phyloP scores from a whole-genome alignment of 2,797 vertebrate genomes.

The Ambastaia sidthimunki region DNA sequence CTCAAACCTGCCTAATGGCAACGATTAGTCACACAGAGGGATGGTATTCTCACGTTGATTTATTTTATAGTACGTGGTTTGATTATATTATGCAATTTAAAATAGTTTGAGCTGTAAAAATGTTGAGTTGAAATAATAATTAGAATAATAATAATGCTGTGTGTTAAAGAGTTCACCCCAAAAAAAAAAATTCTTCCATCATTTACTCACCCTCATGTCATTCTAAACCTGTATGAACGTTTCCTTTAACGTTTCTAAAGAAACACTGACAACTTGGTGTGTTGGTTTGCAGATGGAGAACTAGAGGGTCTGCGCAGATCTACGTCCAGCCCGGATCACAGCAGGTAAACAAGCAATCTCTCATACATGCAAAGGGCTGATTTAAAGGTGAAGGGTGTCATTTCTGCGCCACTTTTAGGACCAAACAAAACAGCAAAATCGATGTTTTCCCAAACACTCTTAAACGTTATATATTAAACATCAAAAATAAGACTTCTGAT shows the following conservation, averaged over 20 bases:
- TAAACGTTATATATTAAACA: too few species aligned
- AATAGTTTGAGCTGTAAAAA: neutral
- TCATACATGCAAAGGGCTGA: neutral
- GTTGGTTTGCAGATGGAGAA: slow-evolving; percentile 69
- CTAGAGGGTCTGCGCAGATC: slow-evolving; percentile 75
- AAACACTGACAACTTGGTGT: slow-evolving; percentile 10
- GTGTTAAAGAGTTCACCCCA: too few species aligned
- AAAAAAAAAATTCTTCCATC: too few species aligned
- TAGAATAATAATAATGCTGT: too few species aligned
- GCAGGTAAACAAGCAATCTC: slow-evolving; percentile 69
- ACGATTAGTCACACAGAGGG: slow-evolving; percentile 59
- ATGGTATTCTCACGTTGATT: neutral
- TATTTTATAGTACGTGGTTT: slow-evolving; percentile 6
- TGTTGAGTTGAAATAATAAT: too few species aligned
- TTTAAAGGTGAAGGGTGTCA: neutral
- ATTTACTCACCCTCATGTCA: too few species aligned
- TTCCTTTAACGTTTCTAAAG: too few species aligned
- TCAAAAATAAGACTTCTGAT: too few species aligned
- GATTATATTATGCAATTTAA: neutral
- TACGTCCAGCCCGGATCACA: slow-evolving; percentile 78
- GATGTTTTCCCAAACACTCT: too few species aligned
- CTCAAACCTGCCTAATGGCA: slow-evolving; percentile 58
- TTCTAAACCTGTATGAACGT: too few species aligned
- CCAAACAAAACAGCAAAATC: too few species aligned
- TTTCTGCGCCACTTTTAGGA: neutral